Conservation (phyloP, 1,140 invertebrate species). For the Frieseomelitta varia region DNA sequence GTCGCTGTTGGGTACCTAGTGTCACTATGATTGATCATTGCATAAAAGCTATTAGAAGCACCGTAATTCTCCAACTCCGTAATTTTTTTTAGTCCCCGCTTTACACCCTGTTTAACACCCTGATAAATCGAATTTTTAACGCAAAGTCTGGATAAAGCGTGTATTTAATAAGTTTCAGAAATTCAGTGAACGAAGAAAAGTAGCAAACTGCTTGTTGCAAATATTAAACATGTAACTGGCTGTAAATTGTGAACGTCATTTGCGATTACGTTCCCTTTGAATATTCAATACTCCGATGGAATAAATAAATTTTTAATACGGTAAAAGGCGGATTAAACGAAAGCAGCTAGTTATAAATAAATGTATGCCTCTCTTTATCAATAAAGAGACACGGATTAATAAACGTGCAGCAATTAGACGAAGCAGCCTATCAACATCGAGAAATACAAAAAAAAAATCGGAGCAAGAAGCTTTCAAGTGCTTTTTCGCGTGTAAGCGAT, state of each 20-base stretch:
- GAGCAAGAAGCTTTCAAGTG: conserved; percentile 27
- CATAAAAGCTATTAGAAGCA: conserved; percentile 4
- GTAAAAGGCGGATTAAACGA: too few relatives aligned
- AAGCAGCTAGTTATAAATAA: neutral
- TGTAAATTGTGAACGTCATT: too few relatives aligned
- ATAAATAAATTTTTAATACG: neutral
- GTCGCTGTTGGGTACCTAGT: conserved; percentile 1
- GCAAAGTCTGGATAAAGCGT: neutral
- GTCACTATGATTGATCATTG: conserved; percentile 16
- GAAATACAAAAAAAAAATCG: conserved; percentile 17
- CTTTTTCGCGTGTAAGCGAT: conserved; percentile 37
- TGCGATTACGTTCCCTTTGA: too few relatives aligned
- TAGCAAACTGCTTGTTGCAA: neutral
- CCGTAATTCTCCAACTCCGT: neutral
- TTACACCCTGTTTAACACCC: neutral
- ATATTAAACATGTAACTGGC: too few relatives aligned
- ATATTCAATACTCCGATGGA: too few relatives aligned
- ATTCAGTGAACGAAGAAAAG: neutral
- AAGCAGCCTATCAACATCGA: neutral
- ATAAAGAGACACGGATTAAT: neutral
- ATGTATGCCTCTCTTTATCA: neutral
- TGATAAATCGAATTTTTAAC: neutral
- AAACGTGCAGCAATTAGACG: conserved; percentile 15
- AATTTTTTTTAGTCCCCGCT: neutral
- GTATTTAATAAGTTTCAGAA: neutral